phyloP scores from a whole-genome alignment of 2,113 vertebrate species.

The Leiothrix lutea region DNA sequence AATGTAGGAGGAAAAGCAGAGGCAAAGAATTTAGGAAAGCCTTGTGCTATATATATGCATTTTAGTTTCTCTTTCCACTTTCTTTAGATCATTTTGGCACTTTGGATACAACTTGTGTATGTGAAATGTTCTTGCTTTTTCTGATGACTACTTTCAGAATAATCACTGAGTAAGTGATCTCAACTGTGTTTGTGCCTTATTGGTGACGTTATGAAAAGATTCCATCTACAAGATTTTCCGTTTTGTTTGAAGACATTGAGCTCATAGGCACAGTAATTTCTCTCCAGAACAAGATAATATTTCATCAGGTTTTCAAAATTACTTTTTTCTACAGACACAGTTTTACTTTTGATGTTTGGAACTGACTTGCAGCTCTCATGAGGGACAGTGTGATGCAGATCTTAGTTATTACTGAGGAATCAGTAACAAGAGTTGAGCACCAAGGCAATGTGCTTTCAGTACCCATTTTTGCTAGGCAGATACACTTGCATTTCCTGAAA shows the following conservation, averaged over 20 bases:
- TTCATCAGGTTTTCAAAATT: not conserved
- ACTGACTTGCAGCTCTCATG: not conserved
- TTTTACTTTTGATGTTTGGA: not conserved
- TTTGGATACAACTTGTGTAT: not conserved
- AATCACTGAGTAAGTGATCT: not conserved
- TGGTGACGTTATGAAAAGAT: rapidly evolving
- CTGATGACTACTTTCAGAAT: not conserved
- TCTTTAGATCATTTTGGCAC: not conserved
- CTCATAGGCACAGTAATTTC: not conserved
- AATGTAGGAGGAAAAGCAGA: not conserved
- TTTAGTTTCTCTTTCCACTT: not conserved
- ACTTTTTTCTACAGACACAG: not conserved
- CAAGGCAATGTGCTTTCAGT: not conserved
- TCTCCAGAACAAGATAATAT: not conserved
- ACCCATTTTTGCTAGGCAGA: not conserved
- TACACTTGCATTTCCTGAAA: not conserved
- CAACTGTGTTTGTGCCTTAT: not conserved
- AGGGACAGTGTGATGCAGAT: not conserved
- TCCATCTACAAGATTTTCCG: not conserved
- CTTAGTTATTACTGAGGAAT: not conserved
- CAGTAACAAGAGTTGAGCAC: not conserved
- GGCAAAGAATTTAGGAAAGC: not conserved
- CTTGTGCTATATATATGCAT: not conserved
- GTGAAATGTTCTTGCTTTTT: not conserved
- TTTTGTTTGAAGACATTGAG: not conserved